Percentiles rank a stretch among this genome's conserved stretches.
Evolutionary conservation across 2,113 vertebrate genomes (phyloP).

Genomic region (Ciconia boyciana): DNA sequence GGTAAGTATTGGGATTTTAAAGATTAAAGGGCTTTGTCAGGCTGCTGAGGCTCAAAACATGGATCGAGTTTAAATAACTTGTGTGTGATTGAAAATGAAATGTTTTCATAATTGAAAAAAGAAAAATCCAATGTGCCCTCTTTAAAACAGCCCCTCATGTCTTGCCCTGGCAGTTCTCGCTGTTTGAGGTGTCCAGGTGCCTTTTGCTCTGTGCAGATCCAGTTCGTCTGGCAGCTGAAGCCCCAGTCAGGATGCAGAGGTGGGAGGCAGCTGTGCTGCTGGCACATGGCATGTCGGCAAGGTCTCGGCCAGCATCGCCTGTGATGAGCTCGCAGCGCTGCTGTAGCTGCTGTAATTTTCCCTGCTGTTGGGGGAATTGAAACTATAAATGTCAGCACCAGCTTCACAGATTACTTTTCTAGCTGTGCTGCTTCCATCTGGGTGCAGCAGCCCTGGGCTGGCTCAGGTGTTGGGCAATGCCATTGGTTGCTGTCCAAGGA

Average conservation of each 20-base stretch:
- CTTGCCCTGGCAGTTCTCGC: not conserved
- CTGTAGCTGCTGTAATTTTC: not conserved
- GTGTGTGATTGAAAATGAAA: not conserved
- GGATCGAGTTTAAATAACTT: not conserved
- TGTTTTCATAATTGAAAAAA: not conserved
- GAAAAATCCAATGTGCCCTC: not conserved
- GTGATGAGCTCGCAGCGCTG: not conserved
- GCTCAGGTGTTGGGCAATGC: not conserved
- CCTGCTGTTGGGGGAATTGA: not conserved
- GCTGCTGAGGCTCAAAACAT: not conserved
- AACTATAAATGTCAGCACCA: not conserved
- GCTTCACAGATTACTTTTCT: not conserved
- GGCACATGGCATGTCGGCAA: accelerated
- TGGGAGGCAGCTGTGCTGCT: not conserved
- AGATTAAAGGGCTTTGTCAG: not conserved
- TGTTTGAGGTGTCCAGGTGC: too few species aligned
- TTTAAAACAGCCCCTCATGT: not conserved
- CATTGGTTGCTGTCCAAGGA: accelerated
- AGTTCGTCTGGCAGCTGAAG: not conserved
- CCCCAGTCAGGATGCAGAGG: accelerated
- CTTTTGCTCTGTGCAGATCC: not conserved
- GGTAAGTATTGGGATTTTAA: not conserved
- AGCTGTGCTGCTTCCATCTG: not conserved
- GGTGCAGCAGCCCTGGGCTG: not conserved
- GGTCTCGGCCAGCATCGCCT: not conserved